phyloP scores from a whole-genome alignment of 1,140 invertebrate species.

The Drosophila jambulina region DNA sequence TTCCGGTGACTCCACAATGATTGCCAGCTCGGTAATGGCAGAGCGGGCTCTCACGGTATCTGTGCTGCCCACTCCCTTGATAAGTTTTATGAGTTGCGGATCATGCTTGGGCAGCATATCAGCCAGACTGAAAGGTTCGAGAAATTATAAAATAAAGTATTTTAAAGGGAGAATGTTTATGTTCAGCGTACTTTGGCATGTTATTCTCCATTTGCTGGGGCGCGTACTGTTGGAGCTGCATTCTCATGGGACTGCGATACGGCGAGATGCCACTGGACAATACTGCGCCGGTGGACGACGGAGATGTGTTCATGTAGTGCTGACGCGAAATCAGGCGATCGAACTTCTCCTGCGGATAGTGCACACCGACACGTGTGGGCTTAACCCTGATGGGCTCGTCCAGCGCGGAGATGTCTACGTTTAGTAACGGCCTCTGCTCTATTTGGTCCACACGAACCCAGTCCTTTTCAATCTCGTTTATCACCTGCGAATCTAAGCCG shows the following conservation, averaged over 20 bases:
- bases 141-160: background rate
- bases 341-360: conserved; percentile 86
- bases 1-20: conserved; percentile 81
- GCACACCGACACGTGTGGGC: conserved; percentile 84
- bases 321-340: conserved; percentile 81
- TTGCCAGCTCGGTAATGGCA: conserved; percentile 77
- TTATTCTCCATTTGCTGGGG: conserved; percentile 57
- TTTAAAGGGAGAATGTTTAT: background rate
- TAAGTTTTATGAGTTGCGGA: conserved; percentile 80
- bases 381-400: conserved; percentile 86
- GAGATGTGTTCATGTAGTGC: conserved; percentile 60
- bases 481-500: conserved; percentile 89
- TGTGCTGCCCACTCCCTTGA: conserved; percentile 72
- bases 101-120: conserved; percentile 83
- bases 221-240: conserved; percentile 43
- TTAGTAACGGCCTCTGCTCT: conserved; percentile 84
- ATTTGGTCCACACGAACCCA: conserved; percentile 81
- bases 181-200: conserved; percentile 61
- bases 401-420: conserved; percentile 86
- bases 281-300: conserved; percentile 36
- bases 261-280: conserved; percentile 59
- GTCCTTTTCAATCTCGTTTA: conserved; percentile 87
- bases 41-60: conserved; percentile 80
- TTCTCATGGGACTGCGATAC: conserved; percentile 70
- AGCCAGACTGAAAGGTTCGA: conserved; percentile 56